Evolutionary conservation across 2,888 invertebrate species (phyloP), one percentile per base, ranked within the genome.

Genomic region (Pachycephus smyrnensis): DNA sequence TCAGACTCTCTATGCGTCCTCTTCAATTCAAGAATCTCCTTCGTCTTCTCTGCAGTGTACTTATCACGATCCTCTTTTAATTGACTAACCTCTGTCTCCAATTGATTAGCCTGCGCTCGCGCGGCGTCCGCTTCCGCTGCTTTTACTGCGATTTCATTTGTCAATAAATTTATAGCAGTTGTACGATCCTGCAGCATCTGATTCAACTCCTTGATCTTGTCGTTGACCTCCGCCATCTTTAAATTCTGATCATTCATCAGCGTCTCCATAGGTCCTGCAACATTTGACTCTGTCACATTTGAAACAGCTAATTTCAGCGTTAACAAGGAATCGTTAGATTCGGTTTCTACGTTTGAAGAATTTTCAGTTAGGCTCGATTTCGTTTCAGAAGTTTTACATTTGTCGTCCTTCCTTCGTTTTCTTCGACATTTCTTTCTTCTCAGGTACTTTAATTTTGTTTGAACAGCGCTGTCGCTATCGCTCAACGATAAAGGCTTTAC

Each of bases 181-280:
- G 84, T 81, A 73, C 87, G 85, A n/a, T 90, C 89, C 15, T 86
- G 84, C 71, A 89, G 80, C 74, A 89, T 86, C 40, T 80, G 35
- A 82, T 88, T 86, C 23, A 89, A 75, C 73, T 85, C 87, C n/a
- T 80, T 80, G 71, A 88, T 85, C 76, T 86, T 88, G 15, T 76
- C 76, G 69, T 80, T 80, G 11, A 80, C 75, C 33, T 80, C 80
- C 23, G 33, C 68, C 35, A 75, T 55, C 73, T 75, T 31, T 3
- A 32, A 12, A 11, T 69, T 33, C 69, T 76, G 68, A 36, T 76
- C 77, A 12, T 79, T 68, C 36, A 75, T 77, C 78, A 1, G 35
- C 31, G 37, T 81, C 79, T 23, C 78, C 79, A 11, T 68, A 37
- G 37, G 69, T 12, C 15, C 33, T 35, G 23, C 12, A 31, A 15